Base-by-base conservation (phyloP, 2,888 invertebrate genomes). In the Phytoseiulus persimilis region DNA sequence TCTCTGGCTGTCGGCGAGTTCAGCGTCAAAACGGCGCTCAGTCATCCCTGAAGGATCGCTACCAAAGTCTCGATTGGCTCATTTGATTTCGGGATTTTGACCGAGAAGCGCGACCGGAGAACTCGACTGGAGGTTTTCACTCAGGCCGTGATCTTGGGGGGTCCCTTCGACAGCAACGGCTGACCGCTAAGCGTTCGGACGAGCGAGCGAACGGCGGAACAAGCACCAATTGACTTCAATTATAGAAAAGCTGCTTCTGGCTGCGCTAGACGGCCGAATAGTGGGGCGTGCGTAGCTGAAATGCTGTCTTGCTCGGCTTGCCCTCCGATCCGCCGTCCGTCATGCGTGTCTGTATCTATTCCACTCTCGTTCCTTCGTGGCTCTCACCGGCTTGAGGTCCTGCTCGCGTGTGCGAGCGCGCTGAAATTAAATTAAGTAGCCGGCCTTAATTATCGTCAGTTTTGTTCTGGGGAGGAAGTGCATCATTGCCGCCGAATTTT, bases 211-310 rank as follows among this genome's bases (percentile, higher is more conserved):
- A 6, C 65, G 28, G 18, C 65, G 65, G 65, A 65, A 65, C 65
- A 65, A 65, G 65, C 65, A 65, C 65, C 65, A 65, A 65, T 65
- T 65, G 65, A 65, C 65, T 65, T 65, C 65, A 65, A 65, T 65
- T 65, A 65, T 65, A 65, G 65, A 65, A 65, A 65, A 65, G 28
- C 18, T 28, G 65, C 65, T 65, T 28, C 65, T 65, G 65, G 65
- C 23, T 65, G 18, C 65, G 65, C 65, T 6, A 65, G 65, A 65
- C 65, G 65, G 65, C 28, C 65, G 65, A 65, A 65, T 65, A 65
- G 65, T 23, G 65, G 65, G 65, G 65, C 65, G 65, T 65, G 65
- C 65, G 65, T 65, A 65, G 65, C 28, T 28, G 65, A 65, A 23
- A 65, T 65, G 65, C 18, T 65, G 65, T 28, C 65, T 65, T 23